Base-by-base conservation (phyloP, 2,888 invertebrate species). In the Erebia epiphron region DNA sequence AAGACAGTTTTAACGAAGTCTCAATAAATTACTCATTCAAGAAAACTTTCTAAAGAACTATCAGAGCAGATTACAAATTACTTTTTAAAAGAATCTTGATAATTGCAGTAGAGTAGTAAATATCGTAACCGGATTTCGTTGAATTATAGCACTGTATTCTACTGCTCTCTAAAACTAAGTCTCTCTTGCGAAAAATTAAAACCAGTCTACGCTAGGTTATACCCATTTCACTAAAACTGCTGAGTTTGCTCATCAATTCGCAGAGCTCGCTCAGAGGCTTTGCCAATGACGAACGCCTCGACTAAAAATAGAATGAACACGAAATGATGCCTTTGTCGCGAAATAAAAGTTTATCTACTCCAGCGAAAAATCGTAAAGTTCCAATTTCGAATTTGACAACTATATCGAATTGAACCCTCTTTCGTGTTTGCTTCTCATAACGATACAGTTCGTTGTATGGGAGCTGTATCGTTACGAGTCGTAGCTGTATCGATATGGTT, bases 211-310 rank as follows among this genome's bases (percentile, higher is more conserved):
- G 56, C 21, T 56, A 43, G 56, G 56, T 56, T 18, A 56, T 65
- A 35, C 35, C 35, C 7, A 56, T 65, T 56, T 65, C 21, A 65
- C 56, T 54, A 21, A 65, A 65, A 65, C 54, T 65, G 65, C 65
- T 56, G 65, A 65, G 41, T 56, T 56, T 18, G 65, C 65, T 65
- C 43, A 43, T 65, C 65, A 65, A 35, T 35, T 52, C 64, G 35
- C 35, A 56, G n/a, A n/a, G 41, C 43, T 56, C 56, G 43, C 18
- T 65, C 54, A 9, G 43, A 65, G 54, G 41, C 65, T 65, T 65
- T 14, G 56, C 56, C 43, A 41, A 56, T 56, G 65, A 65, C 56
- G 56, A 65, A 56, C 56, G 46, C 56, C 43, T 65, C 56, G 43
- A 56, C 54, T 54, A 56, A 56, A 65, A 46, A 65, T 65, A 46